phyloP scores from a whole-genome alignment of 2,797 vertebrate genomes.

The Champsocephalus esox region DNA sequence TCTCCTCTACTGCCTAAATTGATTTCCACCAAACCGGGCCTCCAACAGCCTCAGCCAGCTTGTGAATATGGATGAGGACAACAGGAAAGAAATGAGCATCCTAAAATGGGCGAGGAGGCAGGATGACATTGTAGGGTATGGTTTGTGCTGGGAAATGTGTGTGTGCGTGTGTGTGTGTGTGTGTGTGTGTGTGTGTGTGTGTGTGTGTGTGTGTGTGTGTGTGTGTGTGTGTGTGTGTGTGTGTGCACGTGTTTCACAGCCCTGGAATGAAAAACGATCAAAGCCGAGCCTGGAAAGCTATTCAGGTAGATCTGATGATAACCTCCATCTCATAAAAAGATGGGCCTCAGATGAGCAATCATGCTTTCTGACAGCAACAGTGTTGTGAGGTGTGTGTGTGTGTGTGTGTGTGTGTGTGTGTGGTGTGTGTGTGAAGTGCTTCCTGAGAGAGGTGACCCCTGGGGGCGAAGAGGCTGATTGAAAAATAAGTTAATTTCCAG shows the following conservation, averaged over 20 bases:
- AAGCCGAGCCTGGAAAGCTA: conserved; percentile 77
- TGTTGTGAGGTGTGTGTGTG: no score
- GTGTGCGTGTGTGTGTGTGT: conserved; percentile 30
- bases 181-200: conserved; percentile 34
- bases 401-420: conserved; percentile 19
- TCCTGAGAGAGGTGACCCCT: conserved; percentile 89
- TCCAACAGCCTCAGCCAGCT: conserved; percentile 64
- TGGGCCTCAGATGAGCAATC: conserved; percentile 96
- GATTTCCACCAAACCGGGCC: conserved; percentile 68
- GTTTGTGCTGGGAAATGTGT: neutral
- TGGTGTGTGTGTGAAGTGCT: conserved; percentile 28
- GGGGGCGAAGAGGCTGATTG: conserved; percentile 95
- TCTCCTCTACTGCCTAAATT: conserved; percentile 68
- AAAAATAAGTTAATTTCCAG: conserved; percentile 99
- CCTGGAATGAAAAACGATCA: conserved; percentile 84
- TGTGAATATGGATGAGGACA: conserved; percentile 80
- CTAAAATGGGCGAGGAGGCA: conserved; percentile 60
- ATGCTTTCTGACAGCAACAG: conserved; percentile 87
- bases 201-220: neutral
- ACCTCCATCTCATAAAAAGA: conserved; percentile 84
- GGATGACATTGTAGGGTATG: conserved; percentile 57
- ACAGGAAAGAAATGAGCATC: conserved; percentile 53
- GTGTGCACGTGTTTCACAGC: conserved; percentile 21
- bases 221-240: neutral
- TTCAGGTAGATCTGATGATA: conserved; percentile 85